These are phyloP conservation scores for Dicrostonyx torquatus DNA, from an alignment of 2,797 vertebrate genomes.

Conservation along the genomic window DNA sequence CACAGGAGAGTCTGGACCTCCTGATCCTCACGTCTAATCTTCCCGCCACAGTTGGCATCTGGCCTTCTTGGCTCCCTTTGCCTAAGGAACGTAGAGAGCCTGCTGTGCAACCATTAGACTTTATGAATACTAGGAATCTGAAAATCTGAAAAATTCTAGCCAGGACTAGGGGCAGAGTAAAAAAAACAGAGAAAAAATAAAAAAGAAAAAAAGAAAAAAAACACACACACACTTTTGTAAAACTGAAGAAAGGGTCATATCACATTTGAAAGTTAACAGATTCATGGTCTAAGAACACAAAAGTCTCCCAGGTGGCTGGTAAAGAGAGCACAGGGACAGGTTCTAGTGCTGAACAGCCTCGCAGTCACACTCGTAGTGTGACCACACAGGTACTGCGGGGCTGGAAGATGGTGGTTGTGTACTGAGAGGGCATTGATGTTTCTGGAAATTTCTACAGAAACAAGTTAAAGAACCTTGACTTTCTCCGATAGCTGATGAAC, in stretches of 20 bases:
- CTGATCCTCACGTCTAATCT: not conserved
- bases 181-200: no score
- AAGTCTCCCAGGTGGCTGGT: not conserved
- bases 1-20: not conserved
- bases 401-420: not conserved
- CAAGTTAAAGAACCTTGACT: not conserved
- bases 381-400: not conserved
- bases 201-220: not conserved
- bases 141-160: not conserved
- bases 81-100: not conserved
- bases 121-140: not conserved
- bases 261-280: constrained; percentile 28
- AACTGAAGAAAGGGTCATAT: not conserved
- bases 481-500: not conserved
- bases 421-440: not conserved
- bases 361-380: not conserved
- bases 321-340: not conserved
- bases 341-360: not conserved
- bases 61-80: not conserved
- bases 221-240: not conserved
- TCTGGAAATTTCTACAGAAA: not conserved
- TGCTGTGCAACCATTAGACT: constrained; percentile 4
- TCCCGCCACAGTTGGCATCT: no score
- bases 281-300: constrained; percentile 1
- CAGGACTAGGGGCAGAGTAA: not conserved